Evolutionary conservation across 1,140 invertebrate genomes (phyloP).

Genomic region (Cecropterus lyciades): DNA sequence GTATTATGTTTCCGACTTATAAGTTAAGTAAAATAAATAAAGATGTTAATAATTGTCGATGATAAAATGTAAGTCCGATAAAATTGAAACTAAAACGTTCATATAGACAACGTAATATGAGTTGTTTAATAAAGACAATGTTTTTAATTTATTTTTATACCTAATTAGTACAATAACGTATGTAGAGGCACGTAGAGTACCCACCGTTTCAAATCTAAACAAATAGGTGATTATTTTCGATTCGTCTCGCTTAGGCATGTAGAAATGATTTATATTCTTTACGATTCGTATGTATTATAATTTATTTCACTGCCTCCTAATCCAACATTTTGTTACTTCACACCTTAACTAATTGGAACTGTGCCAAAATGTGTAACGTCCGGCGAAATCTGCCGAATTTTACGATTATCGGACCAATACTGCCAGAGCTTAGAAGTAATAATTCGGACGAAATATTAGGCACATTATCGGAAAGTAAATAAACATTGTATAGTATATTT

Average conservation of each 20-base stretch:
- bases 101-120: too few relatives aligned
- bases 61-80: too few relatives aligned
- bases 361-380: constrained; percentile 44
- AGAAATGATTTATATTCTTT: constrained; percentile 20
- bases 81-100: too few relatives aligned
- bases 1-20: too few relatives aligned
- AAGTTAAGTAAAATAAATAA: too few relatives aligned
- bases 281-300: constrained; percentile 20
- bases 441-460: constrained; percentile 9
- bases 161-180: too few relatives aligned
- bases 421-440: constrained; percentile 18
- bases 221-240: constrained; percentile 6
- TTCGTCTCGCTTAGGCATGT: constrained; percentile 23
- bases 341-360: constrained; percentile 53
- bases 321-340: constrained; percentile 41
- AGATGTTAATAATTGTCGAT: too few relatives aligned
- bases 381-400: constrained; percentile 48
- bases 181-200: neutral
- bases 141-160: too few relatives aligned
- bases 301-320: constrained; percentile 30
- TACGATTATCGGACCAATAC: constrained; percentile 35
- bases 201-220: neutral
- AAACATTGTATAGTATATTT: constrained; percentile 1
- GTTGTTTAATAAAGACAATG: too few relatives aligned
- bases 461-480: constrained; percentile 17